Percentiles rank a stretch among this genome's conserved stretches.
These are phyloP conservation scores for Hymenopus coronatus DNA, from an alignment of 2,888 invertebrate genomes.

Conservation along the genomic window DNA sequence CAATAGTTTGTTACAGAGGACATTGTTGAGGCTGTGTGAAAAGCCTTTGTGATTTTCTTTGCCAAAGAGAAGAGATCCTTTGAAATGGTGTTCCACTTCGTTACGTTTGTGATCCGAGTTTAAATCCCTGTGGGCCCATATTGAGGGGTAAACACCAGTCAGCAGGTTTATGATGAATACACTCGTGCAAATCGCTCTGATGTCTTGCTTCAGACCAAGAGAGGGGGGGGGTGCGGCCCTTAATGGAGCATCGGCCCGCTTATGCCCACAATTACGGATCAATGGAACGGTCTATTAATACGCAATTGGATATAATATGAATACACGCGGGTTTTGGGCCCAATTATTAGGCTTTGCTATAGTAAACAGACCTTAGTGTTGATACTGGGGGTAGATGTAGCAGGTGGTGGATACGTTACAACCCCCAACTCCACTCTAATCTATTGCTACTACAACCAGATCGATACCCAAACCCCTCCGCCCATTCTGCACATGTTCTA, in stretches of 20 bases:
- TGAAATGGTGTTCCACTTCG: no score
- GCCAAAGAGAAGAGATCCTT: no score
- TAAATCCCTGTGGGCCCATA: not conserved
- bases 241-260: not conserved
- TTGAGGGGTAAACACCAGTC: no score
- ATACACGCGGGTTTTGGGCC: constrained; percentile 9
- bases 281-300: constrained; percentile 7
- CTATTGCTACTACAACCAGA: constrained; percentile 14
- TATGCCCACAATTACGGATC: constrained; percentile 11
- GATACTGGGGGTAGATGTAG: not conserved
- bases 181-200: not conserved
- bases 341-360: constrained; percentile 14
- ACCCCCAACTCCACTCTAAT: not conserved
- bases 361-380: constrained; percentile 1
- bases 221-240: no score
- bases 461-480: not conserved
- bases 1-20: no score
- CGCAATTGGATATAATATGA: constrained; percentile 12
- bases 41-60: no score
- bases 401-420: constrained; percentile 4
- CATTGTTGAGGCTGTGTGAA: no score
- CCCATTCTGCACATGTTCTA: no score
- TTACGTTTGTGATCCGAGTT: no score
- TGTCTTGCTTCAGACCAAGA: not conserved
- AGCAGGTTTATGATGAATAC: not conserved